Evolutionary conservation across 30 jellyfish, hydroid and myxozoan genomes (phyloP).

Genomic region (Cassiopea xamachana): DNA sequence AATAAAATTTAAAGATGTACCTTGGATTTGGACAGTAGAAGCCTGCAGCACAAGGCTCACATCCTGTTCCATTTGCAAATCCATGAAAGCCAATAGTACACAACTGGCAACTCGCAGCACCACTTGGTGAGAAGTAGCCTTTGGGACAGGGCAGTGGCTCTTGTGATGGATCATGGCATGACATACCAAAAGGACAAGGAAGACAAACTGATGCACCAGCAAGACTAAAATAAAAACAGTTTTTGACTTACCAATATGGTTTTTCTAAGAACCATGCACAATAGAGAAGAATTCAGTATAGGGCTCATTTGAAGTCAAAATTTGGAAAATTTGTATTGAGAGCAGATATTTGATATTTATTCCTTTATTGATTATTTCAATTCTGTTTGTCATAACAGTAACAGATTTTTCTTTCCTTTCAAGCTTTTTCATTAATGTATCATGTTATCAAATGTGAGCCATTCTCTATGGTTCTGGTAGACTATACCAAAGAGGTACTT

Average conservation of each 20-base stretch:
- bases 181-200: slow-evolving; percentile 92
- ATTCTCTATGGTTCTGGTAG: no score
- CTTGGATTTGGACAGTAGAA: slow-evolving; percentile 93
- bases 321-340: no score
- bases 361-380: no score
- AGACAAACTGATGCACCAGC: slow-evolving; percentile 86
- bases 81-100: slow-evolving; percentile 77
- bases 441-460: no score
- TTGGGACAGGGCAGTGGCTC: slow-evolving; percentile 83
- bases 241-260: no score
- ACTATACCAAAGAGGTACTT: no score
- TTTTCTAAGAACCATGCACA: background rate
- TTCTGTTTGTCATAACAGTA: no score
- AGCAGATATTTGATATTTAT: no score
- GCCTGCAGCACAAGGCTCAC: slow-evolving; percentile 97
- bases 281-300: background rate
- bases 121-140: slow-evolving; percentile 83
- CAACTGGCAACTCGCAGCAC: slow-evolving; percentile 73
- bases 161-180: slow-evolving; percentile 85
- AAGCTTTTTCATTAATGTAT: no score
- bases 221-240: slow-evolving; percentile 33
- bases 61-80: slow-evolving; percentile 85
- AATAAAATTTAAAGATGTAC: slow-evolving; percentile 12
- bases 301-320: no score
- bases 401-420: no score